Base-by-base conservation (phyloP, 2,113 vertebrate species). In the Hymenochirus boettgeri region DNA sequence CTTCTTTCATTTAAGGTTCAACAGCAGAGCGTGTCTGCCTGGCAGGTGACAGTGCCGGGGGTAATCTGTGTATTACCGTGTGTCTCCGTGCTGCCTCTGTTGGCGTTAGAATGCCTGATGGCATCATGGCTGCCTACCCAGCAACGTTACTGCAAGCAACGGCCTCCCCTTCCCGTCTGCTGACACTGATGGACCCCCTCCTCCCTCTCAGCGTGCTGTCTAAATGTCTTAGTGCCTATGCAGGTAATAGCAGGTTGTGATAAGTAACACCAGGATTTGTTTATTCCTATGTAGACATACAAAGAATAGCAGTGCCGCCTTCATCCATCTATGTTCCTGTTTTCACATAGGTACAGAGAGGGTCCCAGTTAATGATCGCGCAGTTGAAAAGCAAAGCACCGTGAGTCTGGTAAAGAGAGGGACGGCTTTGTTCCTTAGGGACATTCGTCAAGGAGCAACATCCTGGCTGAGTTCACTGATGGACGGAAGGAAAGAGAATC, bases 111-210 rank as follows among this genome's bases (percentile, higher is more conserved):
- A 76, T 92, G 75, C 93, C 93, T 2, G 86, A 94, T 11, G 93
- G 92, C 63, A 84, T 96, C 22, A 86, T 95, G 81, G 89, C 84
- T 0, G 89, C 85, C 24, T 95, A 95, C 75, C 93, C 93, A 0
- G 93, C 90, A 60, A 92, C 87, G 1, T 81, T 94, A 75, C 86
- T 95, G 63, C 88, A 90, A 33, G 77, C 85, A 25, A 77, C 89
- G 0, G 89, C 90, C 37, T 96, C 93, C 0, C 93, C 93, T n/a
- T 94, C 93, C 31, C 93, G 93, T 70, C 89, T 96, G n/a, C 87
- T 96, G 37, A 89, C 88, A 48, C 86, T 96, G 74, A 91, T 94
- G 64, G 93, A 96, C 80, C 93, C 93, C 2, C 80, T 96, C 70
- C 87, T 96, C 73, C 93, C 93, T 3, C 87, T 95, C 65, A 92